Evolutionary conservation across 2,113 vertebrate species (phyloP).

Genomic region (Gallinago paraguaiae): DNA sequence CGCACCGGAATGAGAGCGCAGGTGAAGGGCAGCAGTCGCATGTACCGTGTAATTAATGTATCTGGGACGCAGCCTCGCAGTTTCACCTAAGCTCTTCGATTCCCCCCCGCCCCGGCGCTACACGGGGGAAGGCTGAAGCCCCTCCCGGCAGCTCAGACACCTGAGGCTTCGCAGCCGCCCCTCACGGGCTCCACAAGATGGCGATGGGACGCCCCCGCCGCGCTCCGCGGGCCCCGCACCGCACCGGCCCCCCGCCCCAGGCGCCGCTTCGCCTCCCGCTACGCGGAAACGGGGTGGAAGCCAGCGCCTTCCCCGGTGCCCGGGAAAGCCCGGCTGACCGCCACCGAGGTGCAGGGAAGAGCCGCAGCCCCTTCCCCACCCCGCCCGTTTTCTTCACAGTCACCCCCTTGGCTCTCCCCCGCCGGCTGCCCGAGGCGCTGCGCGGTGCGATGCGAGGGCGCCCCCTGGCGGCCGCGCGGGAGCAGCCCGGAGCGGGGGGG

Average conservation of each 20-base stretch:
- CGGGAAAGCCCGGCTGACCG: neutral
- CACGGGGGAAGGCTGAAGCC: neutral
- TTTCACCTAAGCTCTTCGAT: neutral
- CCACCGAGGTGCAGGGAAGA: rapidly evolving
- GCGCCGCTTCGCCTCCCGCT: neutral
- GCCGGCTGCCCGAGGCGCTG: neutral
- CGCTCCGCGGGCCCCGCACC: neutral
- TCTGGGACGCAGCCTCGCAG: neutral
- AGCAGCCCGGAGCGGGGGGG: neutral
- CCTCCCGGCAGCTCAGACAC: neutral
- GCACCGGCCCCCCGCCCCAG: too few relatives aligned
- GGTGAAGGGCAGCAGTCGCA: neutral
- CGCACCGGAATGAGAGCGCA: rapidly evolving
- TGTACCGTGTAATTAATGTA: neutral
- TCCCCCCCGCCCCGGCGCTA: rapidly evolving
- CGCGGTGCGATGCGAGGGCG: neutral
- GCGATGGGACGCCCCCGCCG: neutral
- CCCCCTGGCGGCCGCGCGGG: neutral
- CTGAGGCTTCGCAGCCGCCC: rapidly evolving
- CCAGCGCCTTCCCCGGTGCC: neutral
- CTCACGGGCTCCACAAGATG: neutral
- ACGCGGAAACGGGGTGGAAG: rapidly evolving
- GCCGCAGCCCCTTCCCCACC: too few relatives aligned
- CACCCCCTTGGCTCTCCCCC: too few relatives aligned
- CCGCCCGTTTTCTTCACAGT: rapidly evolving